Percentiles rank a stretch among this genome's conserved stretches.
phyloP scores from a whole-genome alignment of 2,797 vertebrate species.

The Pteronotus mesoamericanus region DNA sequence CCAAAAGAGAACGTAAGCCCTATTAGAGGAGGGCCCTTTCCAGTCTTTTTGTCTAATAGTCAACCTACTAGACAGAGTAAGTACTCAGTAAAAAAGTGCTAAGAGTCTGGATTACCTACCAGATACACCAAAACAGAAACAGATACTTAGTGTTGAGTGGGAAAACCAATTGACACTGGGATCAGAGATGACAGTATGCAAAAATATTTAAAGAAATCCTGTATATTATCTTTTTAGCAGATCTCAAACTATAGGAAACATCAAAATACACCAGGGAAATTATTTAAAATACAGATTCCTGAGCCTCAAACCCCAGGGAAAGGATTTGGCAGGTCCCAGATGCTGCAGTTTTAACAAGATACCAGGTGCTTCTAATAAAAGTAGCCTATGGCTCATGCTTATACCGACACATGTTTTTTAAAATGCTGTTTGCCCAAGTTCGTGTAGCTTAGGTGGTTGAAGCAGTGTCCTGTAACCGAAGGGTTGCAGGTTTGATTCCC shows the following conservation, averaged over 20 bases:
- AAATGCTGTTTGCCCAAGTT: not conserved
- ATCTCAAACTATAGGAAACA: not conserved
- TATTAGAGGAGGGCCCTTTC: not conserved
- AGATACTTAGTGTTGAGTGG: not conserved
- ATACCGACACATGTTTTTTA: not conserved
- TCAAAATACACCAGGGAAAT: not conserved
- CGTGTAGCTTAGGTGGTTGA: no score
- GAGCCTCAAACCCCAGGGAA: not conserved
- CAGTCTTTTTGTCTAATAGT: not conserved
- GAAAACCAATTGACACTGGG: not conserved
- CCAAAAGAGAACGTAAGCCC: not conserved
- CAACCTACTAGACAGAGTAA: not conserved
- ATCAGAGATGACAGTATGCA: not conserved
- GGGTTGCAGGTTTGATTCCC: no score
- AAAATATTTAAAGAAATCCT: not conserved
- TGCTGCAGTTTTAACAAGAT: not conserved
- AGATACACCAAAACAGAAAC: not conserved
- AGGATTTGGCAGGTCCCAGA: not conserved
- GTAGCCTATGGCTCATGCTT: not conserved
- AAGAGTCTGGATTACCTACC: not conserved
- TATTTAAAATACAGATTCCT: not conserved
- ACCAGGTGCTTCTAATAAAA: not conserved
- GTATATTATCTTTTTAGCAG: not conserved
- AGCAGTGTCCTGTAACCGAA: no score
- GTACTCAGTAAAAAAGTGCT: not conserved